phyloP scores from a whole-genome alignment of 1,140 invertebrate genomes.

The Mycetomoellerius zeteki region DNA sequence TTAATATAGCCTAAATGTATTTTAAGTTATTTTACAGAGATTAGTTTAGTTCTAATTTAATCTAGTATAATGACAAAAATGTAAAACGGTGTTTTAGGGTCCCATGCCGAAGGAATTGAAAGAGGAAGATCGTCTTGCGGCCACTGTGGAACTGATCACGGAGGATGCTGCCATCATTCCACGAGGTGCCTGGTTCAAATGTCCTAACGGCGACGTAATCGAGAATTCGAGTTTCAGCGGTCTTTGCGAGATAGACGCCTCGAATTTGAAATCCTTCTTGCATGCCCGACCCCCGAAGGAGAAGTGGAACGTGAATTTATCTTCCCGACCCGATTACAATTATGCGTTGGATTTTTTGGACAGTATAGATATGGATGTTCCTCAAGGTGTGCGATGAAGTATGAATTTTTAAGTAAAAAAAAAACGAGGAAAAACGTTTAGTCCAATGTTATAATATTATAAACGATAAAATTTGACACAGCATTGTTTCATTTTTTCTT shows the following conservation, averaged over 20 bases:
- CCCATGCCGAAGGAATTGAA: constrained; percentile 87
- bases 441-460: not conserved
- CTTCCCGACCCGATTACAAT: constrained; percentile 91
- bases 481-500: not conserved
- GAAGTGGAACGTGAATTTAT: constrained; percentile 91
- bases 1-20: not conserved
- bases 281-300: constrained; percentile 90
- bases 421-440: not conserved
- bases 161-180: constrained; percentile 91
- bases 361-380: constrained; percentile 90
- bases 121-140: constrained; percentile 92
- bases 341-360: constrained; percentile 93
- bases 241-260: constrained; percentile 88
- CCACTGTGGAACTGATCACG: constrained; percentile 90
- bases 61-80: not conserved
- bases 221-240: constrained; percentile 91
- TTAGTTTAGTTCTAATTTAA: not conserved
- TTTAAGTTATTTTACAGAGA: not conserved
- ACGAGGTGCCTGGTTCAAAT: constrained; percentile 90
- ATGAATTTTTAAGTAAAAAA: not conserved
- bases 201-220: constrained; percentile 89
- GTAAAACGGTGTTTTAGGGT: constrained; percentile 63
- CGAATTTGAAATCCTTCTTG: constrained; percentile 89
- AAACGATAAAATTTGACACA: not conserved
- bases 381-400: constrained; percentile 86